Evolutionary conservation across 2,888 invertebrate genomes (phyloP).

Genomic region (Beris chalybata): DNA sequence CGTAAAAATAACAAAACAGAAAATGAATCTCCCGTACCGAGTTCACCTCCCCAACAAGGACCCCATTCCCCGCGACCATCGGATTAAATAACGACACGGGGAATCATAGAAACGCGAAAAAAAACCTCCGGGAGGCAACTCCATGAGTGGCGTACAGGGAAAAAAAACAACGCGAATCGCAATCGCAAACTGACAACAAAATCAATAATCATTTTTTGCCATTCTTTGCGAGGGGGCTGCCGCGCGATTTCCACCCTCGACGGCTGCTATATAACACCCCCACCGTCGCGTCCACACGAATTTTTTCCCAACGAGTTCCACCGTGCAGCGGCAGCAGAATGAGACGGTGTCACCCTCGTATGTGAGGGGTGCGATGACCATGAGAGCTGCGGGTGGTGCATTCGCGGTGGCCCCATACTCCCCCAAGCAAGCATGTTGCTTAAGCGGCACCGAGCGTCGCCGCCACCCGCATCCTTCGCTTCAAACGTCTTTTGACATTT

Average conservation of each 20-base stretch:
- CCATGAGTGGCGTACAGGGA: conserved; percentile 8
- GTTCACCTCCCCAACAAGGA: not conserved
- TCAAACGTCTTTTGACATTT: conserved; percentile 37
- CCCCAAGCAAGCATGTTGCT: too few species aligned
- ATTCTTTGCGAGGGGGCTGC: conserved; percentile 35
- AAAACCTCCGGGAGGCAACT: not conserved
- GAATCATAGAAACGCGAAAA: not conserved
- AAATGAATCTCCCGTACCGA: too few species aligned
- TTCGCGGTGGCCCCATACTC: conserved; percentile 19
- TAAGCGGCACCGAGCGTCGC: not conserved
- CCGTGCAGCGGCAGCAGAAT: not conserved
- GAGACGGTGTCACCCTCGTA: not conserved
- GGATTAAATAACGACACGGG: conserved; percentile 29
- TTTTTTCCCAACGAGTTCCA: conserved; percentile 6
- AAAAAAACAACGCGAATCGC: conserved; percentile 38
- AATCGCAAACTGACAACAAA: conserved; percentile 41
- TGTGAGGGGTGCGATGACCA: conserved; percentile 14
- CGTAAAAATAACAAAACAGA: too few species aligned
- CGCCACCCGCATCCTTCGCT: conserved; percentile 7
- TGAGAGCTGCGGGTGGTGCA: conserved; percentile 9
- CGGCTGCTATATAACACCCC: not conserved
- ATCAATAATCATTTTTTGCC: conserved; percentile 42
- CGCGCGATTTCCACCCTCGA: not conserved
- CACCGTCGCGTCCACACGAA: not conserved
- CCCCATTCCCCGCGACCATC: conserved; percentile 6